Conservation (phyloP, 2,797 vertebrate genomes). For the Sebastes paucispinis region DNA sequence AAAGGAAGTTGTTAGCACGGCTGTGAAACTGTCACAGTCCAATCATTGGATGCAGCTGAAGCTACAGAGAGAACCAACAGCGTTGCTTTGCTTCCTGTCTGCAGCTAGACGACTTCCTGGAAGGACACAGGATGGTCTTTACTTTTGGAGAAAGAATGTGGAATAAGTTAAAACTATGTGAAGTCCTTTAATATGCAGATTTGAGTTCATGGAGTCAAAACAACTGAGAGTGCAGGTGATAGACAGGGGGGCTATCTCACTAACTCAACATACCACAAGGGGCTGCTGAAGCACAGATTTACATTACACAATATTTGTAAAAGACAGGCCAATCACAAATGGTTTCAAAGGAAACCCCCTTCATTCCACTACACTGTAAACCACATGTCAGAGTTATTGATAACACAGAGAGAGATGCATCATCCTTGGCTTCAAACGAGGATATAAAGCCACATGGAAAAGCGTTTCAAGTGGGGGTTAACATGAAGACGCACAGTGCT, state of each 20-base stretch:
- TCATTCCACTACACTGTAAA: constrained; percentile 33
- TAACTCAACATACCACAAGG: constrained; percentile 45
- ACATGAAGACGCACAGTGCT: neutral
- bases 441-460: neutral
- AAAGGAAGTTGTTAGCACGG: constrained; percentile 16
- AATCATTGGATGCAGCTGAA: constrained; percentile 26
- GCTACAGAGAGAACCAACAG: neutral
- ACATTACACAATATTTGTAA: neutral
- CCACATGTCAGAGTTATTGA: constrained; percentile 32
- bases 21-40: neutral
- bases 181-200: neutral
- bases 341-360: constrained; percentile 42
- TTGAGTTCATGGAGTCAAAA: too few relatives aligned
- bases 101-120: constrained; percentile 23
- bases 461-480: neutral
- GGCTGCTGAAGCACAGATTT: constrained; percentile 47
- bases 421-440: constrained; percentile 6
- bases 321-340: neutral
- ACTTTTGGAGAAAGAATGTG: neutral
- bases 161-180: neutral
- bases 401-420: constrained; percentile 30
- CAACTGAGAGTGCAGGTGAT: neutral
- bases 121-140: neutral
- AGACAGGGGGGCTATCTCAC: neutral
- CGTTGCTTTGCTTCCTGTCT: constrained; percentile 13